Conservation (phyloP, 2,888 invertebrate species). For the Anthoptus insignis region DNA sequence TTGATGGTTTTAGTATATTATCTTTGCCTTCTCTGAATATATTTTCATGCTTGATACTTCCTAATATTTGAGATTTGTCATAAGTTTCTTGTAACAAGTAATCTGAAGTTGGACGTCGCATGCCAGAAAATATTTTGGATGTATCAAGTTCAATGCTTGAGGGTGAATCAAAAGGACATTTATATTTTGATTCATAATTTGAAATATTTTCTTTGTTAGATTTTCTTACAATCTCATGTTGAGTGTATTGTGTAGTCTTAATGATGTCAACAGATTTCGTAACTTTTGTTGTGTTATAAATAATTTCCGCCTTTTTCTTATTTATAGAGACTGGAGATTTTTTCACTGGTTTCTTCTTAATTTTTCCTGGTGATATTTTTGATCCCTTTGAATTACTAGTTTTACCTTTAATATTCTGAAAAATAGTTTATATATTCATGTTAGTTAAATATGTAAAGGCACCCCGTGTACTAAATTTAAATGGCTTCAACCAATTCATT, state of each 20-base stretch:
- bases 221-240: slow-evolving; percentile 58
- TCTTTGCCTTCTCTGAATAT: neutral
- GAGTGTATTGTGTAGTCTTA: slow-evolving; percentile 54
- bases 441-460: too few species aligned
- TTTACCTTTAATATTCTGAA: slow-evolving; percentile 72
- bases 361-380: slow-evolving; percentile 77
- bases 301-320: slow-evolving; percentile 71
- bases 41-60: slow-evolving; percentile 4
- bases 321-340: slow-evolving; percentile 72
- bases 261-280: slow-evolving; percentile 63
- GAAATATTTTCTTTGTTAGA: slow-evolving; percentile 67
- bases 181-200: slow-evolving; percentile 56
- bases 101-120: slow-evolving; percentile 58
- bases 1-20: slow-evolving; percentile 71
- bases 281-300: slow-evolving; percentile 66
- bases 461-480: too few species aligned
- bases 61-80: slow-evolving; percentile 62
- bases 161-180: slow-evolving; percentile 76
- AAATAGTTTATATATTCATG: slow-evolving; percentile 43
- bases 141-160: slow-evolving; percentile 67
- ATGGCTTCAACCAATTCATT: too few species aligned
- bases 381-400: slow-evolving; percentile 61
- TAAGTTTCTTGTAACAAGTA: slow-evolving; percentile 68
- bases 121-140: slow-evolving; percentile 75
- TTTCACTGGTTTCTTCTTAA: slow-evolving; percentile 70